Evolutionary conservation across 1,140 invertebrate genomes (phyloP), one percentile per base, ranked within the genome.

Genomic region (Drosophila tristis): DNA sequence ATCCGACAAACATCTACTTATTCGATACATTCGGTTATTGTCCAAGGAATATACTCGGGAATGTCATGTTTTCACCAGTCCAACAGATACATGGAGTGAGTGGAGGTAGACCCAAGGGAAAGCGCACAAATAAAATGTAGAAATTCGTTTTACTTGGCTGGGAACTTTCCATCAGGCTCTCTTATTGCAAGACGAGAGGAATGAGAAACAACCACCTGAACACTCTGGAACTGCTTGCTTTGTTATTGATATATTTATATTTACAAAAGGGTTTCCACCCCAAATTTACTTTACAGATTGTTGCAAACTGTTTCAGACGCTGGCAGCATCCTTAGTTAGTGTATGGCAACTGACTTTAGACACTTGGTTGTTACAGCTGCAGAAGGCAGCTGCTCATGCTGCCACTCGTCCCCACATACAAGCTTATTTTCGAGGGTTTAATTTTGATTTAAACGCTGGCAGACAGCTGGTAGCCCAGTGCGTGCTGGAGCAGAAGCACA

Each of bases 401-500:
- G 15, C 16, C 20, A 4, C 29, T n/a, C 13, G n/a, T 7, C 59
- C 47, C 51, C 62, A 20, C 61, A 64, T 35, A 20, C 55, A 42
- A 78, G 78, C 82, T 86, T 89, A 87, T 79, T 87, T 87, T 87
- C 49, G 84, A 58, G 80, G 82, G 75, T 74, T 87, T 87, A 87
- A 87, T 89, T 87, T 87, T 87, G 84, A 89, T 87, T 89, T 87
- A 87, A 87, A 87, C 70, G 84, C 76, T 70, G 58, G 60, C 84
- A 71, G 84, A 87, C 84, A 87, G 73, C 79, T 84, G 56, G 67
- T 73, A 84, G 64, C 58, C 67, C 73, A 57, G 73, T 80, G 77
- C 77, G 81, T 86, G 77, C 74, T 78, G 80, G 20, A 49, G 68
- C 84, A 74, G 74, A 79, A 89, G 64, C 45, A 74, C 59, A 54